phyloP scores from a whole-genome alignment of 2,113 vertebrate genomes.

The Spea multiplicata region DNA sequence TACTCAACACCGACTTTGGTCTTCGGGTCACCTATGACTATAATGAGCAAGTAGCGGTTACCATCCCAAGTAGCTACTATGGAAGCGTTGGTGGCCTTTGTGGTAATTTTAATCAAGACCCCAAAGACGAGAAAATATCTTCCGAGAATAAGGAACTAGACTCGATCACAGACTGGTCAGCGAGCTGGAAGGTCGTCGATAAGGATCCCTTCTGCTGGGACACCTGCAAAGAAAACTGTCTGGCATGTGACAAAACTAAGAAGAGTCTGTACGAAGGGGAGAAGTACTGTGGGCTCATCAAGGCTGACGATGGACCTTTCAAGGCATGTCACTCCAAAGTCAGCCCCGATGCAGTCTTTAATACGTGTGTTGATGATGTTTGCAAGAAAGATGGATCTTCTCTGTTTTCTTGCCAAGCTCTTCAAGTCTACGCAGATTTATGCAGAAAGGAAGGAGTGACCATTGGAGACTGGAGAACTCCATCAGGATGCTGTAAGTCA shows the following conservation, averaged over 20 bases:
- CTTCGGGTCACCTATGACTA: conserved; percentile 55
- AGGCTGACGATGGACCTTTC: conserved; percentile 51
- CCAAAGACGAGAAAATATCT: conserved; percentile 58
- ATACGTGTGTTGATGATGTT: conserved; percentile 64
- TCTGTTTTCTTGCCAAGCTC: conserved; percentile 61
- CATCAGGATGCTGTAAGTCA: conserved; percentile 62
- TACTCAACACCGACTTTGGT: conserved; percentile 55
- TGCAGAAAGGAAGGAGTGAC: conserved; percentile 60
- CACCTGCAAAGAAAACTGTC: conserved; percentile 57
- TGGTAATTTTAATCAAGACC: conserved; percentile 53
- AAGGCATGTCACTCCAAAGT: conserved; percentile 54
- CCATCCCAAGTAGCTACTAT: conserved; percentile 53
- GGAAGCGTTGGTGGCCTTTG: conserved; percentile 59
- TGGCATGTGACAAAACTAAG: conserved; percentile 49
- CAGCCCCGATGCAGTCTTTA: conserved; percentile 59
- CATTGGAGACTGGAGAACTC: conserved; percentile 60
- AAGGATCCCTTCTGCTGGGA: conserved; percentile 57
- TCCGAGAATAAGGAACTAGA: conserved; percentile 48
- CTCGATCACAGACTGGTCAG: conserved; percentile 62
- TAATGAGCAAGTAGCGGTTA: conserved; percentile 47
- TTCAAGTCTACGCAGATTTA: conserved; percentile 58
- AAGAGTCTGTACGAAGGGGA: conserved; percentile 55
- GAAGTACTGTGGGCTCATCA: conserved; percentile 57
- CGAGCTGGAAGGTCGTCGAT: conserved; percentile 62
- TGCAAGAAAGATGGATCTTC: conserved; percentile 60